Percentiles rank a stretch among this genome's conserved stretches.
Conservation (phyloP, 2,113 vertebrate genomes). For the Cololabis saira region DNA sequence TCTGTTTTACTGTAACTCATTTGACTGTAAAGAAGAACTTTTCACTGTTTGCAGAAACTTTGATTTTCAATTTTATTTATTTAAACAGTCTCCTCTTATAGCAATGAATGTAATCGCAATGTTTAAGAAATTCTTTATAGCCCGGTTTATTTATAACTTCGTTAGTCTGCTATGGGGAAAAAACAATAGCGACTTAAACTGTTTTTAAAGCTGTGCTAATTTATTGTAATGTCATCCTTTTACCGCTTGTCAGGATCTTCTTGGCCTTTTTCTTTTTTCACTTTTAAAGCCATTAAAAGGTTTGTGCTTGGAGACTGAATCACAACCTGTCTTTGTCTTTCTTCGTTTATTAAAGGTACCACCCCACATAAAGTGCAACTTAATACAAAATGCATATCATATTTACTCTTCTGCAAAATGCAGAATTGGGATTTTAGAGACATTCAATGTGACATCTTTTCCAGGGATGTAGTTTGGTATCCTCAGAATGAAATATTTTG, state of each 20-base stretch:
- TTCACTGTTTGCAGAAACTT: not conserved
- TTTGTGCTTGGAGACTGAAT: not conserved
- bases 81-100: not conserved
- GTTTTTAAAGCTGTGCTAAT: too few species aligned
- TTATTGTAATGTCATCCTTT: not conserved
- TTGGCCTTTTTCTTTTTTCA: constrained; percentile 17
- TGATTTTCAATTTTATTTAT: constrained; percentile 8
- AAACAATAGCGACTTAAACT: not conserved
- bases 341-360: not conserved
- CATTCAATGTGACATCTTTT: too few species aligned
- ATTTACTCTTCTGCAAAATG: too few species aligned
- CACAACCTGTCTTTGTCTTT: not conserved
- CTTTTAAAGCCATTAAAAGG: constrained; percentile 38
- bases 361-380: too few species aligned
- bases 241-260: not conserved
- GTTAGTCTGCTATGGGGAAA: constrained; percentile 5
- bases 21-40: not conserved
- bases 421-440: too few species aligned
- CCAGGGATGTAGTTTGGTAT: too few species aligned
- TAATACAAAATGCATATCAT: too few species aligned
- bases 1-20: too few species aligned
- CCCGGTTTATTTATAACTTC: not conserved
- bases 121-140: not conserved
- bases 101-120: not conserved
- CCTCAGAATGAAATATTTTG: too few species aligned